A percentile compares a stretch with the other conserved stretches of the same genome.
Conservation (phyloP, 2,113 vertebrate species). For the Passer montanus region DNA sequence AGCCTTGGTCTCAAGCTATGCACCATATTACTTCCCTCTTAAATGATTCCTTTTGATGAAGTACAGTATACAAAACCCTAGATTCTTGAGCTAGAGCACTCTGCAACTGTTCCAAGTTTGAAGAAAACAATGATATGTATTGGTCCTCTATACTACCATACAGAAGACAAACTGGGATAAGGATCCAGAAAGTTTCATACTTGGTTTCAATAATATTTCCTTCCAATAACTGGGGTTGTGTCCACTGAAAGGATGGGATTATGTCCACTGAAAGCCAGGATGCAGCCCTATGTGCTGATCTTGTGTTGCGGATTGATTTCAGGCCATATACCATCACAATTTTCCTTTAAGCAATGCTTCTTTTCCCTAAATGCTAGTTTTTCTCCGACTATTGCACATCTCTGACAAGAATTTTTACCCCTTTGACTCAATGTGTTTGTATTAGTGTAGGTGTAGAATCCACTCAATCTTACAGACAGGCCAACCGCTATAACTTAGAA, state of each 20-base stretch:
- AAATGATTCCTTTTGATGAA: neutral
- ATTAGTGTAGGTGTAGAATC: neutral
- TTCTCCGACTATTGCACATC: neutral
- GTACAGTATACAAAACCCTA: neutral
- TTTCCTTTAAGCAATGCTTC: neutral
- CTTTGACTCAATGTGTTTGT: neutral
- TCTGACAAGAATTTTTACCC: neutral
- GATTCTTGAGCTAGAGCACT: neutral
- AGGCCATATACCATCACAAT: neutral
- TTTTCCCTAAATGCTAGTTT: neutral
- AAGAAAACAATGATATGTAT: neutral
- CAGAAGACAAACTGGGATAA: neutral
- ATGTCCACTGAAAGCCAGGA: neutral
- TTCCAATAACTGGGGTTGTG: neutral
- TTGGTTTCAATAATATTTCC: neutral
- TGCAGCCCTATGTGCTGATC: neutral
- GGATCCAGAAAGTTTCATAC: neutral
- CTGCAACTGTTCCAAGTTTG: neutral
- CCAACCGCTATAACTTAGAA: neutral
- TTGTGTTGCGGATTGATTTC: neutral
- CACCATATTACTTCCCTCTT: neutral
- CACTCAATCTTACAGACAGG: neutral
- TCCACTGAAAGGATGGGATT: neutral
- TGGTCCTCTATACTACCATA: neutral
- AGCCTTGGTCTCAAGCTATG: neutral